phyloP scores from a whole-genome alignment of 2,113 vertebrate genomes.

The Ornithorhynchus anatinus region DNA sequence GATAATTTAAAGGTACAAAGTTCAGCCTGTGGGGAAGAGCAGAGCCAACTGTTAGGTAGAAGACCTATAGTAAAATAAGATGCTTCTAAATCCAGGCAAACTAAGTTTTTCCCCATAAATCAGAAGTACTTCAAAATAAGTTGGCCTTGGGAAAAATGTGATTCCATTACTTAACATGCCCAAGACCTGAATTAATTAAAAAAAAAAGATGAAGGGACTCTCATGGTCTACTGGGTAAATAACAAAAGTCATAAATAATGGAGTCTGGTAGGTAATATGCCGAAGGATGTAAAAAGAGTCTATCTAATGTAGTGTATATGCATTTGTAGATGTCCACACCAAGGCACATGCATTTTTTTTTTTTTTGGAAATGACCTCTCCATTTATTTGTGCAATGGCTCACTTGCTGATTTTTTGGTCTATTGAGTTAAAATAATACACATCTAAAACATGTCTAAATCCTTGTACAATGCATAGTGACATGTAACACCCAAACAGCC shows the following conservation, averaged over 20 bases:
- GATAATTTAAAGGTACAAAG: constrained; percentile 60
- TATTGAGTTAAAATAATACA: not conserved
- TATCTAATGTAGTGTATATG: not conserved
- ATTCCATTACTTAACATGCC: not conserved
- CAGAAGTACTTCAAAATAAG: constrained; percentile 31
- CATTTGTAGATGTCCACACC: not conserved
- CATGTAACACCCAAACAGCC: not conserved
- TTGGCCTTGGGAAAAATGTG: not conserved
- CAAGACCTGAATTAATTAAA: not conserved
- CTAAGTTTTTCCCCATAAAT: constrained; percentile 39
- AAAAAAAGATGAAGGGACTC: not conserved
- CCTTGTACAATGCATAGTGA: not conserved
- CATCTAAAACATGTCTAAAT: not conserved
- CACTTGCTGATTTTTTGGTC: not conserved
- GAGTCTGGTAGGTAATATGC: not conserved
- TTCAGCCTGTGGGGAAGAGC: constrained; percentile 63
- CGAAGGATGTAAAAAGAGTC: not conserved
- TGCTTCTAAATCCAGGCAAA: not conserved
- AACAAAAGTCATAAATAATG: not conserved
- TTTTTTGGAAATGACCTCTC: not conserved
- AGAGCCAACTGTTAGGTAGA: constrained; percentile 42
- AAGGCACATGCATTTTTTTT: not conserved
- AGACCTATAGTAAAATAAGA: constrained; percentile 51
- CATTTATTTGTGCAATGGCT: not conserved
- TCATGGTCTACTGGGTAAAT: not conserved